Conservation (phyloP, 1,140 invertebrate species). For the Eupristina koningsbergeri region DNA sequence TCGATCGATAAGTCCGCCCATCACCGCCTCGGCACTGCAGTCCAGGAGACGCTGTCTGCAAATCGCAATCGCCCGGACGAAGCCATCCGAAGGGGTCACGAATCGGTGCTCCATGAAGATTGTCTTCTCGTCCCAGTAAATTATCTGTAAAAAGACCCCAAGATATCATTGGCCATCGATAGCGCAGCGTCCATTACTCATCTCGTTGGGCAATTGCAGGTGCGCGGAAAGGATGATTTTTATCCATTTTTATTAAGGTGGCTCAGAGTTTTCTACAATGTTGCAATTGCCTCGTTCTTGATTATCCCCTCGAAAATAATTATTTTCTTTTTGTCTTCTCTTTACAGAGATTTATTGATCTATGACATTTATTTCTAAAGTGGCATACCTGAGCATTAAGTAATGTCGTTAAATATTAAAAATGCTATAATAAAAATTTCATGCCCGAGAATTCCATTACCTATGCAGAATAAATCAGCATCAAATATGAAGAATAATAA, state of each 20-base stretch:
- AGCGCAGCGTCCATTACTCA: background rate
- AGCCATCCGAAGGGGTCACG: constrained; percentile 82
- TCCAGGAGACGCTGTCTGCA: constrained; percentile 83
- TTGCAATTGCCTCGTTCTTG: too few relatives aligned
- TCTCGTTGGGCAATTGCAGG: background rate
- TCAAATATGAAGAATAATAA: too few relatives aligned
- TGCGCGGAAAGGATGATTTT: too few relatives aligned
- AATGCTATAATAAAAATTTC: too few relatives aligned
- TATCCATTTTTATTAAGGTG: background rate
- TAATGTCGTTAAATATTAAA: too few relatives aligned
- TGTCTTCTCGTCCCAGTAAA: constrained; percentile 89
- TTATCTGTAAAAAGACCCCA: constrained; percentile 71
- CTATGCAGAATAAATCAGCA: too few relatives aligned
- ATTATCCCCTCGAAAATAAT: too few relatives aligned
- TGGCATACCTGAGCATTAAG: too few relatives aligned
- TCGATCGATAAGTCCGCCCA: constrained; percentile 68
- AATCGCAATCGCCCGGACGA: constrained; percentile 86
- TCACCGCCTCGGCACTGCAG: constrained; percentile 77
- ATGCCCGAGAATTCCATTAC: too few relatives aligned
- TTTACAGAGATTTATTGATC: too few relatives aligned
- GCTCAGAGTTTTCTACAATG: background rate
- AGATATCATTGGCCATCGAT: background rate
- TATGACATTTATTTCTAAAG: too few relatives aligned
- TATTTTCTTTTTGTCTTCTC: too few relatives aligned
- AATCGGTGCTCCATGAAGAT: constrained; percentile 92